phyloP scores from a whole-genome alignment of 2,797 vertebrate genomes.

The Betta splendens region DNA sequence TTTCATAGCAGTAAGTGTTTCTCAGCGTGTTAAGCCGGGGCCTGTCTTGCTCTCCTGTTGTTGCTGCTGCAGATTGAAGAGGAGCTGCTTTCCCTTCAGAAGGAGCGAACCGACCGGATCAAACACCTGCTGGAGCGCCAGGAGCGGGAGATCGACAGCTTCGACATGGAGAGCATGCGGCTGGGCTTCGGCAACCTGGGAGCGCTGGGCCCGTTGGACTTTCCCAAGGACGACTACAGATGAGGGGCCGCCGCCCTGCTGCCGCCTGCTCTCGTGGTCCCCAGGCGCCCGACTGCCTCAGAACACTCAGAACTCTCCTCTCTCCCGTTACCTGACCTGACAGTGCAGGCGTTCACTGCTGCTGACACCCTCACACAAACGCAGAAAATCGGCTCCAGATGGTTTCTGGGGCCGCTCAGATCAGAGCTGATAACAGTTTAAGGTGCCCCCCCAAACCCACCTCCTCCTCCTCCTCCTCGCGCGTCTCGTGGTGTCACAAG shows the following conservation, averaged over 20 bases:
- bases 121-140: constrained; percentile 95
- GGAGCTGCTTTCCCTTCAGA: constrained; percentile 97
- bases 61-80: constrained; percentile 94
- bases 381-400: constrained; percentile 22
- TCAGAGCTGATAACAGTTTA: constrained; percentile 45
- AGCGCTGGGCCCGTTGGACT: constrained; percentile 84
- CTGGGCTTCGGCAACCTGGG: constrained; percentile 94
- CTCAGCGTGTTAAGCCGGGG: background rate
- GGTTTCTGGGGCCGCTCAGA: constrained; percentile 45
- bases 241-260: constrained; percentile 80
- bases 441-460: constrained; percentile 48
- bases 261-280: constrained; percentile 80
- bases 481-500: constrained; percentile 82
- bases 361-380: constrained; percentile 52
- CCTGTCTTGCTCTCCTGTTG: background rate
- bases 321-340: constrained; percentile 66
- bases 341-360: constrained; percentile 50
- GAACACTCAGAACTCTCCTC: constrained; percentile 79
- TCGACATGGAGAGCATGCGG: constrained; percentile 96
- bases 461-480: constrained; percentile 79
- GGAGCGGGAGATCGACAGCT: constrained; percentile 93
- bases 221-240: constrained; percentile 99
- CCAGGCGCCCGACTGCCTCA: constrained; percentile 50
- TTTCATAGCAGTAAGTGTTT: background rate
- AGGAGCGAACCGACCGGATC: constrained; percentile 96